Percentiles rank a stretch among this genome's conserved stretches.
Evolutionary conservation across 2,888 invertebrate species (phyloP).

Genomic region (Minunthozetes semirufus): DNA sequence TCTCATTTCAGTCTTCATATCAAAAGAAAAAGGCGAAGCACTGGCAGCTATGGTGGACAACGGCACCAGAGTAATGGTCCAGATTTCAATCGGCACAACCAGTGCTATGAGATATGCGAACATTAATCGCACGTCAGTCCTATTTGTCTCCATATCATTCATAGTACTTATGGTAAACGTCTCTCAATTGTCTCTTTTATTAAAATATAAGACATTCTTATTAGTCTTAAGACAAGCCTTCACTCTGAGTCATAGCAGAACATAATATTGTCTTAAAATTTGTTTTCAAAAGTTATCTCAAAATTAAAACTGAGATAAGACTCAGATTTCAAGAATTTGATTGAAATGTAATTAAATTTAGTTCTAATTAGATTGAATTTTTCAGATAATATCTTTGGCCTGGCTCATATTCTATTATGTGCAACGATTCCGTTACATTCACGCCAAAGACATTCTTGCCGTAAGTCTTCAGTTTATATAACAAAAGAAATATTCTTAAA

Average conservation of each 20-base stretch:
- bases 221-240: no score
- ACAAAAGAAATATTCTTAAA: background rate
- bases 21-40: conserved; percentile 68
- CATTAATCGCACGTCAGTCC: conserved; percentile 77
- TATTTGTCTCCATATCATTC: conserved; percentile 91
- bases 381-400: conserved; percentile 71
- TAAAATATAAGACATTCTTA: background rate
- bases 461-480: conserved; percentile 52
- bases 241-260: no score
- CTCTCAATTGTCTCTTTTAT: background rate
- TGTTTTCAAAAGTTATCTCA: no score
- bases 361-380: background rate
- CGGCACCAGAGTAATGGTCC: conserved; percentile 59
- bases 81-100: conserved; percentile 61
- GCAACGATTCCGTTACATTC: conserved; percentile 84
- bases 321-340: background rate
- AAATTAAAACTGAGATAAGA: background rate
- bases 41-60: conserved; percentile 64
- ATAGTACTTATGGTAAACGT: conserved; percentile 68
- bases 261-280: no score
- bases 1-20: conserved; percentile 73
- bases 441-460: conserved; percentile 86
- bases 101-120: conserved; percentile 58
- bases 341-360: background rate
- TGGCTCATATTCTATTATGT: conserved; percentile 96